Base-by-base conservation (phyloP, 2,797 vertebrate species). In the Bradypus variegatus region DNA sequence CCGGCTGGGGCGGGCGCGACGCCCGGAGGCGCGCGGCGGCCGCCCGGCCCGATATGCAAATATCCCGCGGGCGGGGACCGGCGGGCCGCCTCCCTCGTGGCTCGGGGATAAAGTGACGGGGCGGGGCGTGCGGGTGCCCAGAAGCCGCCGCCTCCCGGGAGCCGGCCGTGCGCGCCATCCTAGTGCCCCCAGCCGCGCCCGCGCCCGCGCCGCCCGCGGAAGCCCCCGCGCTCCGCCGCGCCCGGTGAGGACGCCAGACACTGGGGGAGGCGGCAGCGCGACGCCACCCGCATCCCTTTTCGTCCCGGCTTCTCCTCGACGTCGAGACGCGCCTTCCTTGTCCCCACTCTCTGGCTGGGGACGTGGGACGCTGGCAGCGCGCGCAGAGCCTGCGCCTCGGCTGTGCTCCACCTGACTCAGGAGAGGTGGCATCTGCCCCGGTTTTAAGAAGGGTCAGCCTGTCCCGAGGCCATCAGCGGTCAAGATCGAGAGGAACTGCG, bases 71-170 rank as follows among this genome's bases (percentile, higher is more conserved):
- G 76, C 60, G 33, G 64, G 31, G 94, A 38, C 65, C 33, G 69
- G 16, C 8, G 72, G 69, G 41, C 70, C 89, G 53, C 87, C 89
- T 65, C 82, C 91, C 5, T 19, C 3, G 64, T 65, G 0, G 67
- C 67, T 73, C 21, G 4, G 0, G 36, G 36, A 86, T 95, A 94
- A 94, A 89, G 73, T 70, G 75, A 25, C 84, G 45, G 91, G 94
- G 96, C 91, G 81, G 94, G 91, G 75, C 85, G 62, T 55, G 25
- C 41, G 9, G 53, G 41, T 36, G 55, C 83, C 13, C 79, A 36
- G 62, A 65, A 95, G 95, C 92, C 94, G 38, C 92, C 70, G 95
- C 94, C 84, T 87, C 94, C 94, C 65, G 21, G 94, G 93, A 95
- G 93, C 92, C 67, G 70, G 94, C 93, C 5, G 70, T 72, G 86